Base-by-base conservation (phyloP, 2,797 vertebrate genomes). In the Benthosema pterotum region DNA sequence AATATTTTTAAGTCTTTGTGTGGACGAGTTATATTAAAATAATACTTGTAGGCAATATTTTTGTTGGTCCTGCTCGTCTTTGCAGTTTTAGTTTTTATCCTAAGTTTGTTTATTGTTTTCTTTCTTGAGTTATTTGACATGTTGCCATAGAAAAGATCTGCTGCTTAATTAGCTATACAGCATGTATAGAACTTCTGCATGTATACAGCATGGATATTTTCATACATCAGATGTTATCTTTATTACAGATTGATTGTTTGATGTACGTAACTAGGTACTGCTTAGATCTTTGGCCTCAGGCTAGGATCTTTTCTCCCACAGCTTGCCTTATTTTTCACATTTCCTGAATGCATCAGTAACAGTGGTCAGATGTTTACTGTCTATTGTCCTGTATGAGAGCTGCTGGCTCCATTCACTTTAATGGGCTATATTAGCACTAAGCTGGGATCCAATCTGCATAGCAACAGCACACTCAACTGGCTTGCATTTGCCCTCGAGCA, bases 401-500 rank as follows among this genome's bases (percentile, higher is more conserved):
- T 19, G 25, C 22, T 18, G 63, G 46, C 28, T 19, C 56, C 18
- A 68, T 68, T 68, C 51, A 68, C 47, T 55, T 54, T 61, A 68
- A 68, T 56, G 45, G 12, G 38, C 38, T 68, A 17, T 28, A 55
- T 60, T 49, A 25, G 61, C 59, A 77, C 69, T 75, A 69, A 60
- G 53, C 70, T 66, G 71, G 74, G 74, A 63, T 43, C 63, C 60
- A 62, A 83, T 78, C 75, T 71, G 52, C 60, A 69, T 78, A 65
- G 67, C 73, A 74, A 80, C 72, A 73, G 75, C 70, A 12, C 63
- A 42, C 45, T 65, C 28, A 28, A n/a, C 14, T 45, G 17, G 18
- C 16, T 19, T 53, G 50, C 25, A 42, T 52, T 18, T n/a, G 38
- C 49, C 22, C 48, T 9, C 15, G 45, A 48, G 55, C 55, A 56